Conservation (phyloP, 1,140 invertebrate species). For the Dysdera silvatica region DNA sequence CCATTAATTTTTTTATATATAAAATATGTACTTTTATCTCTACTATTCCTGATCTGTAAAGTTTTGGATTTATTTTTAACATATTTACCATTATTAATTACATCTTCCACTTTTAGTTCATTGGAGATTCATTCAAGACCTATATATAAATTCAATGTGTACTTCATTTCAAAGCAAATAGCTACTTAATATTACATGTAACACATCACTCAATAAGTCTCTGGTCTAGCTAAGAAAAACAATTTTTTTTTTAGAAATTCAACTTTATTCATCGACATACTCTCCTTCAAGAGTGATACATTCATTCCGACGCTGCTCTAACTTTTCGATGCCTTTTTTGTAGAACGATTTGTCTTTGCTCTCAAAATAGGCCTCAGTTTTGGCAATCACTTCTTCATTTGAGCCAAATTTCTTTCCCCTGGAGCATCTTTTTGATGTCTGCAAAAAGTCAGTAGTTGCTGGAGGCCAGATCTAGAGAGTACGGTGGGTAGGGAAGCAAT, state of each 20-base stretch:
- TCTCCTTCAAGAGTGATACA: background rate
- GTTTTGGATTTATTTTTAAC: no score
- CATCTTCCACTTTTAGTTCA: no score
- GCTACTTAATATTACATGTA: no score
- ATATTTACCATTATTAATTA: no score
- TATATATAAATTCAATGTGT: no score
- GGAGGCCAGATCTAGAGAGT: conserved; percentile 40
- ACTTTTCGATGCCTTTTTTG: background rate
- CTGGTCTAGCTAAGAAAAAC: background rate
- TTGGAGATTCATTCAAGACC: no score
- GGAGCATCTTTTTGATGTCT: background rate
- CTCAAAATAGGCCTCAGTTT: background rate
- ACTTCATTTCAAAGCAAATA: no score
- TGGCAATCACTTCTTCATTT: conserved; percentile 1
- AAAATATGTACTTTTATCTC: no score
- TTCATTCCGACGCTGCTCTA: background rate
- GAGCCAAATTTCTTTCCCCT: background rate
- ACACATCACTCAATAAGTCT: background rate
- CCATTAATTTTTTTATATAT: no score
- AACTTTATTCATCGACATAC: background rate
- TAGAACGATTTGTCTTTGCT: background rate
- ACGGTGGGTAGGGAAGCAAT: conserved; percentile 37
- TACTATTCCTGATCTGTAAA: no score
- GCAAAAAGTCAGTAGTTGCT: conserved; percentile 33
- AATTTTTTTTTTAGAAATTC: conserved; percentile 6